Conservation (phyloP, 2,888 invertebrate species). For the Mythimna pallens region DNA sequence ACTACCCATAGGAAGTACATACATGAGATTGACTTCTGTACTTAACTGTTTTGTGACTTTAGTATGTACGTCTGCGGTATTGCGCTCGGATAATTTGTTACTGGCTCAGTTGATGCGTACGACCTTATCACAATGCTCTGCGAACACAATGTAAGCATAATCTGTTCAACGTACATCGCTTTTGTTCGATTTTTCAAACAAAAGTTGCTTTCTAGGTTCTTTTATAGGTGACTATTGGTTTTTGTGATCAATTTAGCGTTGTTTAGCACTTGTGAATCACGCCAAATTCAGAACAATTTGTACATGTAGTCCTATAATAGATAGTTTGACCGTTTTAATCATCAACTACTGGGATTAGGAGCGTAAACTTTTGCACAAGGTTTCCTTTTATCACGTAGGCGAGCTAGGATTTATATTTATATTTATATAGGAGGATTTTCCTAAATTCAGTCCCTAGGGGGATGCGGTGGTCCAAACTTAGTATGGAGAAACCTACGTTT, state of each 20-base stretch:
- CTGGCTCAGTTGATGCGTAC: slow-evolving; percentile 54
- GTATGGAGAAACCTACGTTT: too few relatives aligned
- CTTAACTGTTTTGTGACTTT: too few relatives aligned
- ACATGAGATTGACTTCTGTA: too few relatives aligned
- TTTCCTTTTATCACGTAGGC: too few relatives aligned
- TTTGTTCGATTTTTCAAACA: slow-evolving; percentile 44
- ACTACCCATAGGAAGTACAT: too few relatives aligned
- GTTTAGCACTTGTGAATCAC: background rate
- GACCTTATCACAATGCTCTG: slow-evolving; percentile 57
- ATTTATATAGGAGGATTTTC: too few relatives aligned
- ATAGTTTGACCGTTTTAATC: background rate
- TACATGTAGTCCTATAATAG: background rate
- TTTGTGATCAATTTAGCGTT: slow-evolving; percentile 12
- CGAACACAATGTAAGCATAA: slow-evolving; percentile 43
- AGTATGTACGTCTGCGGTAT: slow-evolving; percentile 44
- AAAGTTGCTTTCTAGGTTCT: slow-evolving; percentile 41
- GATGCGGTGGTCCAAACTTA: too few relatives aligned
- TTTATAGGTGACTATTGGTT: slow-evolving; percentile 29
- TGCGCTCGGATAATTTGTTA: slow-evolving; percentile 63
- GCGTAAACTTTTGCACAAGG: too few relatives aligned
- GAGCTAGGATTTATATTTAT: too few relatives aligned
- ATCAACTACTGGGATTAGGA: too few relatives aligned
- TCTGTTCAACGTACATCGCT: slow-evolving; percentile 51
- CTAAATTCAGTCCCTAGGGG: too few relatives aligned
- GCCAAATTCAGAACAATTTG: background rate